Evolutionary conservation across 2,113 vertebrate genomes (phyloP).

Genomic region (Lates calcarifer): DNA sequence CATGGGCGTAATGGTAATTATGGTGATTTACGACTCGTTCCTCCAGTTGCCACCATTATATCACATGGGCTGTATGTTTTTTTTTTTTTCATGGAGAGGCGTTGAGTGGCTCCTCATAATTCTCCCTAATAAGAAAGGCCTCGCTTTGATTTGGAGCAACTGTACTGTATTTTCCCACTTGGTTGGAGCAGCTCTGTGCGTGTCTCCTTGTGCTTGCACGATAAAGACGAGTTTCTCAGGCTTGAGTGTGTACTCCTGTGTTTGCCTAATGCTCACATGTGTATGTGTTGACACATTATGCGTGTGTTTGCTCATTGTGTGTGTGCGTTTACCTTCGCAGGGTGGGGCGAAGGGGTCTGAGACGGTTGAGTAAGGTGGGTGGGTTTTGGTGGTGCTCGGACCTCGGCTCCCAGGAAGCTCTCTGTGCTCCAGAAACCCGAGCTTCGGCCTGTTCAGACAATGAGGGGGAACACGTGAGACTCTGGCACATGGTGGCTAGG

Average conservation of each 20-base stretch:
- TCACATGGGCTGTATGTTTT: conserved; percentile 16
- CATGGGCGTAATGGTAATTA: conserved; percentile 72
- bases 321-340: conserved; percentile 63
- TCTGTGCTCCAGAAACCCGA: conserved; percentile 78
- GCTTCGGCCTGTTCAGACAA: conserved; percentile 76
- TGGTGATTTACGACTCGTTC: conserved; percentile 75
- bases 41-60: conserved; percentile 58
- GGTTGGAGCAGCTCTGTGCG: neutral
- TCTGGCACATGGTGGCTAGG: conserved; percentile 75
- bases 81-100: conserved; percentile 22
- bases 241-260: conserved; percentile 44
- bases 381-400: conserved; percentile 23
- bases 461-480: conserved; percentile 77
- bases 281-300: conserved; percentile 47
- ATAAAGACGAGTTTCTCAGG: conserved; percentile 39
- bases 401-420: conserved; percentile 72
- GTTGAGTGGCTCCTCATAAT: conserved; percentile 32
- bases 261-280: conserved; percentile 43
- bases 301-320: conserved; percentile 63
- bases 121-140: conserved; percentile 15
- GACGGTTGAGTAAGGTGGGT: conserved; percentile 33
- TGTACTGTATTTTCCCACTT: conserved; percentile 18
- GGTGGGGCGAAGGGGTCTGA: conserved; percentile 56
- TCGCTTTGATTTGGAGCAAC: conserved; percentile 36
- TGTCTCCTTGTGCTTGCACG: neutral